Evolutionary conservation across 2,113 vertebrate genomes (phyloP), one percentile per base, ranked within the genome.

Genomic region (Mystacornis crossleyi): DNA sequence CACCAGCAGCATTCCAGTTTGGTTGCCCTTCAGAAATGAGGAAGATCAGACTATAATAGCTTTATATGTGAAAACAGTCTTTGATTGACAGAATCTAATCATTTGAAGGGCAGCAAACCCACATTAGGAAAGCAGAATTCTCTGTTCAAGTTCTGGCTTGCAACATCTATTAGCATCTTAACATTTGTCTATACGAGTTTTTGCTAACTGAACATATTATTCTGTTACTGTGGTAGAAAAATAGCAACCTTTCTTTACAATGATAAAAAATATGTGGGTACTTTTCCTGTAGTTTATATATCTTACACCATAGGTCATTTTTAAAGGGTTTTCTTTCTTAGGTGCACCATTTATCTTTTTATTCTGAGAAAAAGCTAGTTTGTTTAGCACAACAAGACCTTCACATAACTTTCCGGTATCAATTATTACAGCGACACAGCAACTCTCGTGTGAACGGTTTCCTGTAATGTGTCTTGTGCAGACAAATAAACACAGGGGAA

Each of bases 31-130:
- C 97, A 97, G 94, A 96, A 98, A 95, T 93, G 92, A 96, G 87
- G 77, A 97, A 96, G 95, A 97, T 96, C 91, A 95, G 93, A 81
- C 89, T 97, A 93, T 98, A 98, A 98, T 96, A 96, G 96, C 75
- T 96, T 98, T 97, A 96, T 92, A 97, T 91, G 95, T 95, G 95
- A 97, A 98, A 98, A 88, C 73, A 89, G 86, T n/a, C 90, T 97
- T 96, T 98, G 98, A 98, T 70, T 97, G 98, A 98, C 97, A 98
- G 97, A 96, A 97, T 98, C 95, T 98, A 98, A 98, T 98, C 97
- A 97, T 93, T 88, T 91, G 95, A 97, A 97, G 94, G 94, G 95
- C 96, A 97, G 96, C 85, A 97, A 97, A 97, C 93, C 97, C 97
- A 98, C 91, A 93, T 94, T 91, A 95, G 83, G 90, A 97, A 97